A percentile compares a stretch with the other conserved stretches of the same genome.
Evolutionary conservation across 2,113 vertebrate species (phyloP).

Genomic region (Monopterus albus): DNA sequence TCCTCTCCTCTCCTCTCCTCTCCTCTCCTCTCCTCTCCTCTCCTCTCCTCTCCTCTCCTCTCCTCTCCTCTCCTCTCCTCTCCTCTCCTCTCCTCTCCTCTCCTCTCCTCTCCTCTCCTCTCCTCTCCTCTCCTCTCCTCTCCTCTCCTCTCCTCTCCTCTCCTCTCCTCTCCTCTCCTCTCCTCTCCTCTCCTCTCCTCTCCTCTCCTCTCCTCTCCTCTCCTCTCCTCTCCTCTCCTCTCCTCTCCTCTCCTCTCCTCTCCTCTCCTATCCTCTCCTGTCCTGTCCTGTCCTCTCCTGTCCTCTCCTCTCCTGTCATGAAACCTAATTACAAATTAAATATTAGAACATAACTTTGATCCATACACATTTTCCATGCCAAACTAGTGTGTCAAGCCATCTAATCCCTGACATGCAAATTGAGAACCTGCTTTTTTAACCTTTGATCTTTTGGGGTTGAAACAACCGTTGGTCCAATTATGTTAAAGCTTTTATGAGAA

Average conservation of each 20-base stretch:
- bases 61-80: constrained; percentile 11
- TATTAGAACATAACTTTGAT: constrained; percentile 63
- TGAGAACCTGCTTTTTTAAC: constrained; percentile 72
- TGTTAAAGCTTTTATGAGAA: constrained; percentile 63
- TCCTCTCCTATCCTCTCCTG: not conserved
- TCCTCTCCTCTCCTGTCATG: constrained; percentile 9
- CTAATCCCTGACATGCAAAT: constrained; percentile 72
- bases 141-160: not conserved
- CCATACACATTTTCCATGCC: constrained; percentile 37
- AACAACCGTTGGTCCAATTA: constrained; percentile 60
- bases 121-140: constrained; percentile 11
- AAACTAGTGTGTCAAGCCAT: constrained; percentile 30
- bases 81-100: not conserved
- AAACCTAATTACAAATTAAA: constrained; percentile 44
- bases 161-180: constrained; percentile 1
- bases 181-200: constrained; percentile 11
- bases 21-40: not conserved
- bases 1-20: constrained; percentile 11
- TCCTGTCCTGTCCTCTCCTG: constrained; percentile 6
- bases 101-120: constrained; percentile 1
- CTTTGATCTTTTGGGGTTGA: constrained; percentile 71
- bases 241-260: constrained; percentile 11
- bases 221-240: constrained; percentile 1
- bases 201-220: not conserved
- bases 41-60: constrained; percentile 1